These are phyloP conservation scores for Diarsia dahlii DNA, from an alignment of 2,888 invertebrate genomes.

Conservation along the genomic window DNA sequence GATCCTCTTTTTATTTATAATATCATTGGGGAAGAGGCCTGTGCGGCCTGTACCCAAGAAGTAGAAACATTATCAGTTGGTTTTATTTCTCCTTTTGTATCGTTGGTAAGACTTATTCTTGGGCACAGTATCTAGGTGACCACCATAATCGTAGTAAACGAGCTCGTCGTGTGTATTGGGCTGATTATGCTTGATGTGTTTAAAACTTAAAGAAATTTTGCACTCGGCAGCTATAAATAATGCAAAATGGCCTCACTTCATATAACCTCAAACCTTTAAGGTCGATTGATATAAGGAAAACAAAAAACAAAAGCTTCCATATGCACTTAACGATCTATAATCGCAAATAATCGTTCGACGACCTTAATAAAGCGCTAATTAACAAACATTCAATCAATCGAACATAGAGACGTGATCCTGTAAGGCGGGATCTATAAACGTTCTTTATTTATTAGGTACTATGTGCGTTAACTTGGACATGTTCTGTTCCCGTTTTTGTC, in stretches of 20 bases:
- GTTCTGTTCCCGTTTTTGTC: neutral
- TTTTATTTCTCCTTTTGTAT: too few relatives aligned
- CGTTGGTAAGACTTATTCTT: too few relatives aligned
- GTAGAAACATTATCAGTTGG: too few relatives aligned
- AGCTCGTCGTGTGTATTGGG: too few relatives aligned
- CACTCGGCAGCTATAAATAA: neutral
- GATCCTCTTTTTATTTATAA: too few relatives aligned
- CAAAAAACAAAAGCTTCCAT: slow-evolving; percentile 1
- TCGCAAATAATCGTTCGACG: slow-evolving; percentile 26
- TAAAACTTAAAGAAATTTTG: too few relatives aligned
- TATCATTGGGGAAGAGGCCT: too few relatives aligned
- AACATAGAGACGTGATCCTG: slow-evolving; percentile 36
- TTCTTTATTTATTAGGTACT: neutral
- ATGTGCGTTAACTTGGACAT: neutral
- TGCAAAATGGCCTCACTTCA: slow-evolving; percentile 5
- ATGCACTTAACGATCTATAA: slow-evolving; percentile 5
- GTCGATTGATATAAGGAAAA: slow-evolving; percentile 35
- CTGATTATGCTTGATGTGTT: too few relatives aligned
- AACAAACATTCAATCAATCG: slow-evolving; percentile 35
- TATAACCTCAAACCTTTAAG: neutral
- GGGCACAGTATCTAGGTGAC: too few relatives aligned
- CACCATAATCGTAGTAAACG: too few relatives aligned
- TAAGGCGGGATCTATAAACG: neutral
- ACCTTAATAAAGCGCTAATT: slow-evolving; percentile 43
- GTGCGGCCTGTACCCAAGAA: too few relatives aligned